Evolutionary conservation across 2,888 invertebrate species (phyloP), one percentile per base, ranked within the genome.

Genomic region (Nymphalis polychloros): DNA sequence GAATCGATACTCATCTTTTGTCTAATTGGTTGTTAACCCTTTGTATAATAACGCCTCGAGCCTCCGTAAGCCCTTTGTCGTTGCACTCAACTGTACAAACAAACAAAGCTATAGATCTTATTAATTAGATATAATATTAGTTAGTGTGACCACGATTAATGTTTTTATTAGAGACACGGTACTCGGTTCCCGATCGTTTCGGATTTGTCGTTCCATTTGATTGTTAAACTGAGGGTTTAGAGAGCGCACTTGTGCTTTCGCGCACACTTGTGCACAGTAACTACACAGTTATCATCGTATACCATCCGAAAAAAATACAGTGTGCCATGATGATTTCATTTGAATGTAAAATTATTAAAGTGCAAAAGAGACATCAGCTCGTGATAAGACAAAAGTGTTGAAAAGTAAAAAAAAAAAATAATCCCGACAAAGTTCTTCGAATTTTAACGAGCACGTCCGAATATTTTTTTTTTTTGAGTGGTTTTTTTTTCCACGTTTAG

Each of bases 21-120:
- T 63, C 55, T 62, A 73, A 69, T 73, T 73, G 69, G 71, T 73
- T 75, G 73, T 72, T 74, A 73, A 74, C 73, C 75, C 68, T 72
- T 62, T 69, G 65, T 63, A 60, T 66, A 70, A 72, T 69, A 66
- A 52, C 61, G 70, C 70, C 63, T 61, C 46, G 46, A 59, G 52
- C 57, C 31, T 60, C 35, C 53, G 35, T 60, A 52, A 59, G 59
- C 66, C 69, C 65, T 67, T 69, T 69, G 60, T 66, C 53, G 41
- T 13, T 65, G 65, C 65, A 48, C 59, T 59, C 69, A 8, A 57
- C 62, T 64, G 60, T 57, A 70, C 68, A 62, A 61, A 63, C 66
- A 63, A 62, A 65, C 63, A 35, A 16, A 61, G 16, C 46, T 60
- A 62, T 17, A 46, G 55, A 62, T 47, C 52, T 65, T 69, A 71